A percentile compares a stretch with the other conserved stretches of the same genome.
Evolutionary conservation across 1,140 invertebrate species (phyloP).

Genomic region (Lepidurus couesii): DNA sequence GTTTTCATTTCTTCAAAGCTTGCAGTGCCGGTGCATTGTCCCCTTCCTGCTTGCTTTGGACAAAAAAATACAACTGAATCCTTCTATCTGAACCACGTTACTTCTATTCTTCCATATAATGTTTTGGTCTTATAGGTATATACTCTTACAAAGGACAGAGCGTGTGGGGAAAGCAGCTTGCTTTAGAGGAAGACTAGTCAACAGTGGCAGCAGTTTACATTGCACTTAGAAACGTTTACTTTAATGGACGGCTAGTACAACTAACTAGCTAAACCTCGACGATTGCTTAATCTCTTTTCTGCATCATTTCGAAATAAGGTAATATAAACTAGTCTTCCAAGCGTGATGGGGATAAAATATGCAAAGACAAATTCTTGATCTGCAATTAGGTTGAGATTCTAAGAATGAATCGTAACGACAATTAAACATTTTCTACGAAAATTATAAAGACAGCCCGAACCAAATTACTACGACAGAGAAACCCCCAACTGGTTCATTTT

Average conservation of each 20-base stretch:
- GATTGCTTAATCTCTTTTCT: no score
- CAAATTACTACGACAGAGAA: background rate
- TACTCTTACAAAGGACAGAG: no score
- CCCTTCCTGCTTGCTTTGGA: background rate
- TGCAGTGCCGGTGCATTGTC: conserved; percentile 11
- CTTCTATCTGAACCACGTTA: background rate
- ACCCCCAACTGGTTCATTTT: background rate
- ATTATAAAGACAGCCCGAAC: background rate
- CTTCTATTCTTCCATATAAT: background rate
- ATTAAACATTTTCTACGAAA: background rate
- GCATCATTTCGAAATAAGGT: no score
- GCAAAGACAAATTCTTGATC: background rate
- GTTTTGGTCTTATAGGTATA: no score
- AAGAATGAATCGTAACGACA: background rate
- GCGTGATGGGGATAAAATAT: background rate
- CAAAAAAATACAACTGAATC: conserved; percentile 7
- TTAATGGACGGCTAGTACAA: no score
- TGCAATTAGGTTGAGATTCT: background rate
- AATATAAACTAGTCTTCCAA: background rate
- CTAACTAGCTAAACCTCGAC: no score
- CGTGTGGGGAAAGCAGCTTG: no score
- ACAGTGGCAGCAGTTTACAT: no score
- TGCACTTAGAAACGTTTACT: no score
- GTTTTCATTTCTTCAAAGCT: background rate
- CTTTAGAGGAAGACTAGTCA: no score